These are phyloP conservation scores for Tragopan temminckii DNA, from an alignment of 2,797 vertebrate species.

Conservation along the genomic window DNA sequence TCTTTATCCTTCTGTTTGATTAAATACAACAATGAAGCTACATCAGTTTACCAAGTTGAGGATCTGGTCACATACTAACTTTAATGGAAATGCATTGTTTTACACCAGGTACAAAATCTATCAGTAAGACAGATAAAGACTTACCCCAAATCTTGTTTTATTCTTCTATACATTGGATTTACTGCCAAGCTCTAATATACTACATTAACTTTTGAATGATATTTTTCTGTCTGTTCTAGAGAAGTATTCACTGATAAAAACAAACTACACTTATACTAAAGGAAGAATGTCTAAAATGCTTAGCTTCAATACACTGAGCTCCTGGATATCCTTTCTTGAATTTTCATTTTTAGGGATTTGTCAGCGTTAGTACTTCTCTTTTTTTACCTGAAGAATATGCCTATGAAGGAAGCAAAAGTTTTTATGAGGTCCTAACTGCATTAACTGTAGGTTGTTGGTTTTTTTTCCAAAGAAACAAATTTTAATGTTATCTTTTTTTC, in stretches of 20 bases:
- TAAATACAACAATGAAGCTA: not conserved
- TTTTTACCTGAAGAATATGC: not conserved
- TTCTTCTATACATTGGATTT: not conserved
- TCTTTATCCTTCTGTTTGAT: not conserved
- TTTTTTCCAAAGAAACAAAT: not conserved
- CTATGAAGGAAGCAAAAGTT: not conserved
- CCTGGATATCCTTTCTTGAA: not conserved
- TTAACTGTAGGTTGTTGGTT: not conserved
- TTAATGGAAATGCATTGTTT: not conserved
- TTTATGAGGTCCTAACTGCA: not conserved
- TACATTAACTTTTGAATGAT: not conserved
- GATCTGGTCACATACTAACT: not conserved
- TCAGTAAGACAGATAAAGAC: not conserved
- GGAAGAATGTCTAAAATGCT: slow-evolving; percentile 6
- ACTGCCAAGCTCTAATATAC: not conserved
- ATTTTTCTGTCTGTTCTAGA: not conserved
- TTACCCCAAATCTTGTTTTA: not conserved
- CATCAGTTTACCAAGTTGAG: not conserved
- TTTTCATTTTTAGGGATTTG: not conserved
- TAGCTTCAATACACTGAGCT: not conserved
- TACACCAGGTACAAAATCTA: not conserved
- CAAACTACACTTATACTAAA: not conserved
- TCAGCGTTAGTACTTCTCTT: not conserved
- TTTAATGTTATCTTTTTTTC: slow-evolving; percentile 7
- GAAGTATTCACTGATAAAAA: not conserved